Evolutionary conservation across 1,140 invertebrate genomes (phyloP).

Genomic region (Calephelis nemesis): DNA sequence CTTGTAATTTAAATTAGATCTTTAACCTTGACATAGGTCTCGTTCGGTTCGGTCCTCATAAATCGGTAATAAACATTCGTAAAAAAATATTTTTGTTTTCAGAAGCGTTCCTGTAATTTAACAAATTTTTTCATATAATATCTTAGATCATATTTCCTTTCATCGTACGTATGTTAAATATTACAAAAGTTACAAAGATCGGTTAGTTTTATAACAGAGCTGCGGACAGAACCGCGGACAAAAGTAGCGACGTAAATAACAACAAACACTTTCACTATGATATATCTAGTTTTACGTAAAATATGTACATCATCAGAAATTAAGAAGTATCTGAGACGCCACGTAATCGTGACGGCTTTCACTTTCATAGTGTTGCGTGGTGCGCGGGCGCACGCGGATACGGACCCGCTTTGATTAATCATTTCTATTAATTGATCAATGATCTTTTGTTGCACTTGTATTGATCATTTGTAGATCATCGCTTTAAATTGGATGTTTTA

Average conservation of each 20-base stretch:
- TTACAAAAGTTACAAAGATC: too few species aligned
- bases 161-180: too few species aligned
- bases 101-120: too few species aligned
- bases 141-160: too few species aligned
- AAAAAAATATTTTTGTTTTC: too few species aligned
- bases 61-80: too few species aligned
- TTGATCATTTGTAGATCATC: constrained; percentile 3
- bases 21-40: too few species aligned
- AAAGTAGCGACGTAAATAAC: background rate
- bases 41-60: too few species aligned
- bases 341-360: constrained; percentile 26
- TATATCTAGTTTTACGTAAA: constrained; percentile 14
- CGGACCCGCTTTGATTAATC: constrained; percentile 20
- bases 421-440: constrained; percentile 26
- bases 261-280: constrained; percentile 15
- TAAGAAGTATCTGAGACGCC: constrained; percentile 19
- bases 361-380: constrained; percentile 23
- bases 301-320: constrained; percentile 17
- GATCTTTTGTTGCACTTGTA: constrained; percentile 17
- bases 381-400: constrained; percentile 21
- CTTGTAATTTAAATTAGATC: too few species aligned
- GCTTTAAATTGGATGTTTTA: constrained; percentile 1
- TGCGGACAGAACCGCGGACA: background rate
- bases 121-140: too few species aligned
- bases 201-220: too few species aligned